Percentiles rank a stretch among this genome's conserved stretches.
Evolutionary conservation across 2,888 invertebrate genomes (phyloP).

Genomic region (Panopea generosa): DNA sequence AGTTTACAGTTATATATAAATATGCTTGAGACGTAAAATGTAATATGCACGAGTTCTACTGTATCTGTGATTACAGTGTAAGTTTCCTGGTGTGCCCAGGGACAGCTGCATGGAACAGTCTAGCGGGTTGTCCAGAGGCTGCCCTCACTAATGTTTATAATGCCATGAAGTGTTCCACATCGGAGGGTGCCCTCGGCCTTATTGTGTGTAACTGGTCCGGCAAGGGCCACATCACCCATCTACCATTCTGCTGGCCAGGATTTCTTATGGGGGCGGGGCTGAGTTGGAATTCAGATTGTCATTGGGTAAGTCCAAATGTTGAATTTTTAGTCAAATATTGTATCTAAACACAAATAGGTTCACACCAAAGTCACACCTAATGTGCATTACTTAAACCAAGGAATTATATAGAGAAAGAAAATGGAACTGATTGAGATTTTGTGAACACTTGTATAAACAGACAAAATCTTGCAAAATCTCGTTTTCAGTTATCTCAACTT

Average conservation of each 20-base stretch:
- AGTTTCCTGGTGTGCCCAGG: constrained; percentile 87
- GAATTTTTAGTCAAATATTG: no score
- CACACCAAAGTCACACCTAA: no score
- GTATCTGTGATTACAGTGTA: constrained; percentile 73
- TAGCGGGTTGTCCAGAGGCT: constrained; percentile 88
- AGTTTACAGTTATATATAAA: no score
- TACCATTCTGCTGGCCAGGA: constrained; percentile 88
- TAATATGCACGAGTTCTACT: no score
- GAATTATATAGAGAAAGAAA: no score
- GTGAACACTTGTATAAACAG: no score
- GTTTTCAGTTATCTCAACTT: no score
- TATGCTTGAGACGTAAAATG: no score
- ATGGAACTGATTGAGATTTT: no score
- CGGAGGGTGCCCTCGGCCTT: constrained; percentile 86
- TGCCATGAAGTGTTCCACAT: constrained; percentile 87
- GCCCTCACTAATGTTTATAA: constrained; percentile 87
- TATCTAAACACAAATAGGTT: no score
- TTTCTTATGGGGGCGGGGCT: constrained; percentile 87
- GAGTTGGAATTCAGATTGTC: constrained; percentile 87
- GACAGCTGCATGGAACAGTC: constrained; percentile 88
- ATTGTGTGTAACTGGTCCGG: constrained; percentile 88
- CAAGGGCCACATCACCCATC: constrained; percentile 87
- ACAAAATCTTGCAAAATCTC: no score
- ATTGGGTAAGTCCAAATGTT: constrained; percentile 84
- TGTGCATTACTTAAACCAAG: no score